A percentile compares a stretch with the other conserved stretches of the same genome.
These are phyloP conservation scores for Gonioctena quinquepunctata DNA, from an alignment of 1,140 invertebrate species.

Conservation along the genomic window DNA sequence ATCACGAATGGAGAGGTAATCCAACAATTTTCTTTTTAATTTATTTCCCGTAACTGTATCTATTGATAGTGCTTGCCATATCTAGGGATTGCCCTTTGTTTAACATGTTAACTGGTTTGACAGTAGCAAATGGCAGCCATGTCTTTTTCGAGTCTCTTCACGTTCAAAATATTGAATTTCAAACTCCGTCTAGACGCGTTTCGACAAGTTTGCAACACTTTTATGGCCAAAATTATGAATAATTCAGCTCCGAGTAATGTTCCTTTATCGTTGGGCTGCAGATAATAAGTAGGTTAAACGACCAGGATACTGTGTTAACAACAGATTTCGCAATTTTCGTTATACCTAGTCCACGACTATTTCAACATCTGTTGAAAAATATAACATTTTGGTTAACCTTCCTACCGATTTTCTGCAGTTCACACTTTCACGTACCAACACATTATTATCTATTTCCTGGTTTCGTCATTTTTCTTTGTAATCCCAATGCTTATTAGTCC, in stretches of 20 bases:
- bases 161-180: neutral
- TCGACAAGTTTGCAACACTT: neutral
- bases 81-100: conserved; percentile 10
- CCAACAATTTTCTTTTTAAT: conserved; percentile 4
- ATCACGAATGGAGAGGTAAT: conserved; percentile 87
- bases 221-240: conserved; percentile 19
- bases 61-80: neutral
- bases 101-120: conserved; percentile 16
- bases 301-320: neutral
- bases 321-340: conserved; percentile 14
- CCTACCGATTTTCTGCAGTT: too few species aligned
- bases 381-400: too few species aligned
- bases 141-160: conserved; percentile 24
- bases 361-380: neutral
- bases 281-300: conserved; percentile 12
- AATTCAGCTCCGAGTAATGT: neutral
- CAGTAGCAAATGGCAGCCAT: conserved; percentile 45
- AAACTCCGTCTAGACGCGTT: neutral
- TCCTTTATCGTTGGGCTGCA: neutral
- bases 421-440: too few species aligned
- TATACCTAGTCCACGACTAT: neutral
- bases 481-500: neutral
- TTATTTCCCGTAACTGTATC: neutral
- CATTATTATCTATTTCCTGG: neutral
- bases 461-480: neutral